Percentiles rank a stretch among this genome's conserved stretches.
These are phyloP conservation scores for Vulpes vulpes DNA, from an alignment of 2,113 vertebrate species.

Conservation along the genomic window DNA sequence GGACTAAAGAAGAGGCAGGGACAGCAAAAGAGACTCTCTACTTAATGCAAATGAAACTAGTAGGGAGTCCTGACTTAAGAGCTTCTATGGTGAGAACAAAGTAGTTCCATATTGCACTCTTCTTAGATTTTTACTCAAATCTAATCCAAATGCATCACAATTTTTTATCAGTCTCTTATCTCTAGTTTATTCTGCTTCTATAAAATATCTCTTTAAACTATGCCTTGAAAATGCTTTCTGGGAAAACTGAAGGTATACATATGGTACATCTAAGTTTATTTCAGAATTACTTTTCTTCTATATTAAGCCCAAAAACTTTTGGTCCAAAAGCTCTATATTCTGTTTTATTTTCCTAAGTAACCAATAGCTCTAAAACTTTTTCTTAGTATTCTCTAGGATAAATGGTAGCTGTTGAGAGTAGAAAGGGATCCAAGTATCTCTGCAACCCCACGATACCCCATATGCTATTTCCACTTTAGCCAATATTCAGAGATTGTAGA, in stretches of 20 bases:
- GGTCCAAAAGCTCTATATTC: neutral
- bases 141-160: neutral
- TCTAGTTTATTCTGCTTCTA: neutral
- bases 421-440: neutral
- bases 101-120: neutral
- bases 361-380: neutral
- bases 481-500: neutral
- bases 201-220: neutral
- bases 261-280: neutral
- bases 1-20: conserved; percentile 11
- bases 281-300: conserved; percentile 23
- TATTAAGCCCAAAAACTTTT: neutral
- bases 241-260: neutral
- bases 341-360: conserved; percentile 1
- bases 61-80: neutral
- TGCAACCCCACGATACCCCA: neutral
- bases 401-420: neutral
- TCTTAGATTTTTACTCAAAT: neutral
- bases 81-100: neutral
- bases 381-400: neutral
- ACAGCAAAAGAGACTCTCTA: neutral
- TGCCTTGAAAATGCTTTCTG: neutral
- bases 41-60: conserved; percentile 65
- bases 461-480: fast-evolving
- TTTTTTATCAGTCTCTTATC: neutral